Base-by-base conservation (phyloP, 2,888 invertebrate species). In the Pantelozetes paolii region DNA sequence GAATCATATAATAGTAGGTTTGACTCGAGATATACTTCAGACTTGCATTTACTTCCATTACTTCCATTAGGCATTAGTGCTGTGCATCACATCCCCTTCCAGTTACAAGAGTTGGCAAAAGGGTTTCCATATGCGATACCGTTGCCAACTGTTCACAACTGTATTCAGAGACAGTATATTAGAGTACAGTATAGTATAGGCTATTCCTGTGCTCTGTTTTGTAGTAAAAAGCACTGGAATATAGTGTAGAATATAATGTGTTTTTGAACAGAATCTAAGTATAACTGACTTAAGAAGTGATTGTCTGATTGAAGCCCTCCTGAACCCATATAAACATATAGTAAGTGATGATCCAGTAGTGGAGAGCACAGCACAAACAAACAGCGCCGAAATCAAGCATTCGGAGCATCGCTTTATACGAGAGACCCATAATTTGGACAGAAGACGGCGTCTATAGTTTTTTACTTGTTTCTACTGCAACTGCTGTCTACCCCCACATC, bases 21-120 rank as follows among this genome's bases (percentile, higher is more conserved):
- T 69, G 42, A 69, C 69, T 69, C 40, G 69, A 69, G 69, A 18
- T 40, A 69, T 69, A 20, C 69, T 42, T 45, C 45, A 69, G 42
- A 69, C 42, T 57, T 48, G 48, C 48, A 48, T 48, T n/a, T 48
- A 48, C n/a, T 64, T 69, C 69, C 69, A 69, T n/a, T 48, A 48
- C n/a, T 64, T 69, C 69, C 69, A 69, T 69, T 69, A 69, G 69
- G 26, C 69, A 69, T 69, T 69, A 69, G 69, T 45, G 69, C 67
- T 40, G 69, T 45, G 42, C 45, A 20, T 64, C 32, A 28, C 69
- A 69, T 69, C 69, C 42, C 69, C 40, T 42, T 13, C 36, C 11
- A 54, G 59, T 32, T 30, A 13, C 28, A 57, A 30, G 11, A 40
- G 20, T 67, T 40, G 1, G 26, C 45, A 45, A 69, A 69, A 69